Conservation (phyloP, 2,797 vertebrate species). For the Pyrocephalus nanus region DNA sequence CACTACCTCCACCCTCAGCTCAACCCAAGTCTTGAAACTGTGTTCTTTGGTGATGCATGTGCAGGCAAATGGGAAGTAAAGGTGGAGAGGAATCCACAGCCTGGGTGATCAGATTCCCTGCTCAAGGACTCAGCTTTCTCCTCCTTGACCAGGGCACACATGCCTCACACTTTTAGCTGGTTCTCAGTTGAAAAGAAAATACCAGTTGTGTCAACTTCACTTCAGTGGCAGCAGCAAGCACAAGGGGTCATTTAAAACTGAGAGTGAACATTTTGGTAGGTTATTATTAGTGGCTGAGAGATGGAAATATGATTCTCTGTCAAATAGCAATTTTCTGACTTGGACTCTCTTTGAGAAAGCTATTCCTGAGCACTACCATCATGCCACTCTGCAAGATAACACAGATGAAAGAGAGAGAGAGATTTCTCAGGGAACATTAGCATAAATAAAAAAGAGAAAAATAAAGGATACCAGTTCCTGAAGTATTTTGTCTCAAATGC, state of each 20-base stretch:
- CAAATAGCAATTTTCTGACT: conserved; percentile 29
- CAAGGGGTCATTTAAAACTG: conserved; percentile 35
- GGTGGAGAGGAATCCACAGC: neutral
- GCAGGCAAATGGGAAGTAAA: neutral
- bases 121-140: neutral
- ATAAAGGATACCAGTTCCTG: neutral
- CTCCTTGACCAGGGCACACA: neutral
- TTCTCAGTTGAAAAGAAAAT: conserved; percentile 35
- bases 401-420: neutral
- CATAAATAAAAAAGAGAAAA: neutral
- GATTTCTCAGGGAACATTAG: conserved; percentile 4
- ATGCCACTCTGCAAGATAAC: neutral
- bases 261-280: conserved; percentile 30
- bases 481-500: conserved; percentile 5
- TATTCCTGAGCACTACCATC: neutral
- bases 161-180: neutral
- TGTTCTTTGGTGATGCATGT: neutral
- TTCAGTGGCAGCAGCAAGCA: conserved; percentile 21
- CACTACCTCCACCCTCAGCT: neutral
- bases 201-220: neutral
- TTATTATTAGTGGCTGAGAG: conserved; percentile 44
- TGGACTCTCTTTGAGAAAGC: neutral
- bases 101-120: neutral
- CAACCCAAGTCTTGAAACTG: neutral
- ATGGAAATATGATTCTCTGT: conserved; percentile 51